Percentiles rank a stretch among this genome's conserved stretches.
These are phyloP conservation scores for Fringilla coelebs DNA, from an alignment of 2,797 vertebrate species.

Conservation along the genomic window DNA sequence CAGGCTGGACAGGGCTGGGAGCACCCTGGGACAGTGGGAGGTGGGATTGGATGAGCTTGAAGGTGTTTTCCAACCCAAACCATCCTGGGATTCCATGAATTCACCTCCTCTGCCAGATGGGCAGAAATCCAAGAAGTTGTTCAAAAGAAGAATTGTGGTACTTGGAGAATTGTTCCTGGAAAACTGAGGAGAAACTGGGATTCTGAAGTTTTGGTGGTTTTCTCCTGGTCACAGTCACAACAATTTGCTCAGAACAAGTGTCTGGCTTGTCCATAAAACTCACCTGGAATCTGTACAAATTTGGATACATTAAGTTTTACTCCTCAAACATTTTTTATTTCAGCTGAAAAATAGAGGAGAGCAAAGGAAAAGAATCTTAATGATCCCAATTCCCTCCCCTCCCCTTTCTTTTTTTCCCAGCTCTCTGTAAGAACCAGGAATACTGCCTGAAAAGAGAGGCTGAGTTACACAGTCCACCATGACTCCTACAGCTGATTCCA, in stretches of 20 bases:
- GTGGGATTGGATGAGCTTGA: neutral
- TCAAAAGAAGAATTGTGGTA: neutral
- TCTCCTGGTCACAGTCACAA: neutral
- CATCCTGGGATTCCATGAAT: neutral
- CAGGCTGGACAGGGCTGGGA: neutral
- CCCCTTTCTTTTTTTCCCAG: neutral
- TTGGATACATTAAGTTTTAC: neutral
- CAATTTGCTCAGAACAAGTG: neutral
- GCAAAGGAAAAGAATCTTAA: neutral
- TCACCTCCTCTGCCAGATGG: neutral
- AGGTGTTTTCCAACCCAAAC: neutral
- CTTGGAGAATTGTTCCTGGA: neutral
- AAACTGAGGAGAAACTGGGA: neutral
- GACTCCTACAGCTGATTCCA: neutral
- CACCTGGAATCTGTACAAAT: neutral
- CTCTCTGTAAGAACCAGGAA: neutral
- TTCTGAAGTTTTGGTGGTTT: neutral
- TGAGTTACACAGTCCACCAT: rapidly evolving
- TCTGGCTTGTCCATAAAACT: neutral
- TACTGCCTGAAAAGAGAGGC: neutral
- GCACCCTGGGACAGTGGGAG: neutral
- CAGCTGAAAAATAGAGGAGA: neutral
- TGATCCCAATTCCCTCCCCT: rapidly evolving
- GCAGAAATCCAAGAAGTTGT: neutral
- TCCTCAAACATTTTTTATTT: neutral